Evolutionary conservation across 2,113 vertebrate genomes (phyloP), one percentile per base, ranked within the genome.

Genomic region (Prunella himalayana): DNA sequence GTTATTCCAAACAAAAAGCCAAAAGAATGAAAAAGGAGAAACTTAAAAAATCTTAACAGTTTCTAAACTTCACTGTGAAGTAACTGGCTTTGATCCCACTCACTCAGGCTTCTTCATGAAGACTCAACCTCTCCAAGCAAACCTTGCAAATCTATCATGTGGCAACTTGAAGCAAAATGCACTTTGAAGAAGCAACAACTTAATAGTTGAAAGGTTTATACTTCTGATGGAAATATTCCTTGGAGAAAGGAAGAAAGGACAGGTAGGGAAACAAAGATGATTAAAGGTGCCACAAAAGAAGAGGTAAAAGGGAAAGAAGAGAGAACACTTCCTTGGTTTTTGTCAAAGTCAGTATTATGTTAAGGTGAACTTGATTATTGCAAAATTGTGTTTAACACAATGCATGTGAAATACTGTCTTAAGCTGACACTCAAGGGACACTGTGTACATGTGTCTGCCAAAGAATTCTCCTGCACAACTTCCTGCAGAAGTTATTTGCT

Each of bases 111-210:
- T 80, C 51, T 56, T 47, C 64, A 86, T 8, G 80, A 81, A 60
- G 44, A 60, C 18, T 54, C 44, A 71, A 71, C 9, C 14, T 51
- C 79, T 76, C 49, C 56, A 84, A 88, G 59, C 7, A 41, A 54
- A 75, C 8, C 35, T 60, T 44, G 35, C 37, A 82, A 51, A 64
- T 16, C n/a, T 15, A 35, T 42, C 33, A 45, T 0, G 0, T 53
- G 47, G 73, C 35, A 88, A 59, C 30, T 27, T 68, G 2, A 68
- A 60, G 47, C 15, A 83, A 78, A 89, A 93, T 2, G 6, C 15
- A 63, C 21, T 54, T 50, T 22, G 3, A 57, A 75, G 25, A 53
- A 84, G 20, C 66, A 57, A 8, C 6, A 64, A 19, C 54, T 69
- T 25, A 65, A 25, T 0, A 82, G 30, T 9, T 76, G 19, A 59